Percentiles rank a stretch among this genome's conserved stretches.
Conservation (phyloP, 2,888 invertebrate genomes). For the Amblyteles armatorius region DNA sequence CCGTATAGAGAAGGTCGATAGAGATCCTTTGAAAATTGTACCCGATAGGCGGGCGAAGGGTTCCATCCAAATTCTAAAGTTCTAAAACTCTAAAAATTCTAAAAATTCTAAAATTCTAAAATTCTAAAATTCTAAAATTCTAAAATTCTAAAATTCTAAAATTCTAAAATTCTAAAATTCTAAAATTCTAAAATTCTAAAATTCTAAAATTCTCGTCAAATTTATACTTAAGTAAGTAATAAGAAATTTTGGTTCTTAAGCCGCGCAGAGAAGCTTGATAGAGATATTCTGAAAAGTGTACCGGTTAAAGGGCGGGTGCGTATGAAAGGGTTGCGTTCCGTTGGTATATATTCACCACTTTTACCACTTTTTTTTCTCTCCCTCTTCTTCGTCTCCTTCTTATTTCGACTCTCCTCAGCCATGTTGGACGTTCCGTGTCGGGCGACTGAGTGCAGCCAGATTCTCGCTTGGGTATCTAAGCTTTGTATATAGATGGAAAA, state of each 20-base stretch:
- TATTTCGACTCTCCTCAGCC: conserved; percentile 35
- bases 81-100: too few relatives aligned
- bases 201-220: background rate
- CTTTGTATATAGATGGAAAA: background rate
- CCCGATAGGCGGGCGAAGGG: background rate
- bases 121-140: too few relatives aligned
- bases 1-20: background rate
- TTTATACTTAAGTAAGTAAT: background rate
- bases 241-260: conserved; percentile 1
- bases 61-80: too few relatives aligned
- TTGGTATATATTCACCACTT: background rate
- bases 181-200: too few relatives aligned
- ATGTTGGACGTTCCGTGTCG: conserved; percentile 37
- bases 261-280: too few relatives aligned
- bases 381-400: background rate
- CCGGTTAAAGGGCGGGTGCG: background rate
- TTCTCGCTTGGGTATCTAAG: conserved; percentile 15
- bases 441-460: conserved; percentile 10
- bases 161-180: too few relatives aligned
- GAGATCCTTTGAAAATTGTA: conserved; percentile 1
- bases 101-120: too few relatives aligned
- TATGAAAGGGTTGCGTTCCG: too few relatives aligned
- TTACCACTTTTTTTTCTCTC: background rate
- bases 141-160: too few relatives aligned
- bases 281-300: background rate